phyloP scores from a whole-genome alignment of 2,797 vertebrate species.

The Triplophysa yarkandensis region DNA sequence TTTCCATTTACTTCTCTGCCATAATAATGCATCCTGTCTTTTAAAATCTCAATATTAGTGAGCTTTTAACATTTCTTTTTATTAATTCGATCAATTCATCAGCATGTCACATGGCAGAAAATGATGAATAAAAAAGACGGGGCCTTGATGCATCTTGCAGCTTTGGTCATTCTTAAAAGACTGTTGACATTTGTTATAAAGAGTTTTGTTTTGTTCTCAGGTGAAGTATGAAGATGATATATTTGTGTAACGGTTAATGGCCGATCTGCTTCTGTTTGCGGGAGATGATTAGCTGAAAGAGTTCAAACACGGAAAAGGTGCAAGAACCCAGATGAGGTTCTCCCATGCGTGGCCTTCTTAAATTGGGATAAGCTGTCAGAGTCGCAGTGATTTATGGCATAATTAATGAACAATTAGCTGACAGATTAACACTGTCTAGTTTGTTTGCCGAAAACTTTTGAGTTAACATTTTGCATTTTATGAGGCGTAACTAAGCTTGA shows the following conservation, averaged over 20 bases:
- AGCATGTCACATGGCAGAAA: no score
- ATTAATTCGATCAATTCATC: no score
- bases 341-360: constrained; percentile 68
- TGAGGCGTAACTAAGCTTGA: constrained; percentile 17
- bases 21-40: no score
- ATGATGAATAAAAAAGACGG: no score
- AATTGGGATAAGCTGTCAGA: constrained; percentile 80
- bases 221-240: constrained; percentile 14
- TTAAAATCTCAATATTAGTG: no score
- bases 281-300: constrained; percentile 62
- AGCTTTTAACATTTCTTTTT: no score
- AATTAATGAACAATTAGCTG: constrained; percentile 91
- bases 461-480: constrained; percentile 49
- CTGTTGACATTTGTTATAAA: not conserved
- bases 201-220: not conserved
- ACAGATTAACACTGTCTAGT: constrained; percentile 70
- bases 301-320: constrained; percentile 58
- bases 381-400: constrained; percentile 87
- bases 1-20: no score
- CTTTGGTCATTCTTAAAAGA: constrained; percentile 4
- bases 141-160: not conserved
- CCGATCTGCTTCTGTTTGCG: constrained; percentile 43
- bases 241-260: constrained; percentile 27
- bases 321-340: constrained; percentile 61
- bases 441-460: constrained; percentile 61